These are phyloP conservation scores for Cynopterus brachyotis DNA, from an alignment of 2,113 vertebrate genomes.

Conservation along the genomic window DNA sequence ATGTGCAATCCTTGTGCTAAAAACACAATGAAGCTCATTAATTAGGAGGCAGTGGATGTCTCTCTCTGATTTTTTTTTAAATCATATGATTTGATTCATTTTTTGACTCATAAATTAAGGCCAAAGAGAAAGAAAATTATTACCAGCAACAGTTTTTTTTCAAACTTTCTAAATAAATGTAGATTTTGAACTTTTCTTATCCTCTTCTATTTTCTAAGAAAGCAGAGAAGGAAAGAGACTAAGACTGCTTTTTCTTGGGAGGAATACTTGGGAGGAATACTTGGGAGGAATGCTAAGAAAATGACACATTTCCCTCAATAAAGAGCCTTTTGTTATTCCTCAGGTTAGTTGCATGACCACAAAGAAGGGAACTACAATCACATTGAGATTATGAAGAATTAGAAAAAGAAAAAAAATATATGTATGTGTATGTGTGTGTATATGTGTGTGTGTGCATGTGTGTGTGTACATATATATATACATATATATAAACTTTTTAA, in stretches of 20 bases:
- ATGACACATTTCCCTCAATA: neutral
- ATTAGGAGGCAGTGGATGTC: neutral
- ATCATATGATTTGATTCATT: neutral
- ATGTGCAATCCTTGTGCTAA: neutral
- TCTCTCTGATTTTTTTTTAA: neutral
- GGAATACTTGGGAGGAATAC: neutral
- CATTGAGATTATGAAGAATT: neutral
- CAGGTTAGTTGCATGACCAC: neutral
- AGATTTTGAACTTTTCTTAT: neutral
- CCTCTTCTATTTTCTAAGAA: neutral
- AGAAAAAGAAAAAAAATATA: too few species aligned
- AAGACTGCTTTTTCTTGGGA: neutral
- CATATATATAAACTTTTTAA: neutral
- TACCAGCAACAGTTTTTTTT: neutral
- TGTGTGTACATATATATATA: too few species aligned
- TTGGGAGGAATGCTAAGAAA: conserved; percentile 8
- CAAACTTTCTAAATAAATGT: neutral
- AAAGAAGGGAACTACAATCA: neutral
- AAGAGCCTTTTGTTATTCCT: neutral
- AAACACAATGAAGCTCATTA: neutral
- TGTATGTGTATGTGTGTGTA: too few species aligned
- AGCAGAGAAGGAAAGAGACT: neutral
- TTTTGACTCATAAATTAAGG: neutral
- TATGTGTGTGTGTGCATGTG: too few species aligned
- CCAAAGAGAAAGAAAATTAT: neutral